Base-by-base conservation (phyloP, 2,113 vertebrate genomes). In the Peromyscus leucopus region DNA sequence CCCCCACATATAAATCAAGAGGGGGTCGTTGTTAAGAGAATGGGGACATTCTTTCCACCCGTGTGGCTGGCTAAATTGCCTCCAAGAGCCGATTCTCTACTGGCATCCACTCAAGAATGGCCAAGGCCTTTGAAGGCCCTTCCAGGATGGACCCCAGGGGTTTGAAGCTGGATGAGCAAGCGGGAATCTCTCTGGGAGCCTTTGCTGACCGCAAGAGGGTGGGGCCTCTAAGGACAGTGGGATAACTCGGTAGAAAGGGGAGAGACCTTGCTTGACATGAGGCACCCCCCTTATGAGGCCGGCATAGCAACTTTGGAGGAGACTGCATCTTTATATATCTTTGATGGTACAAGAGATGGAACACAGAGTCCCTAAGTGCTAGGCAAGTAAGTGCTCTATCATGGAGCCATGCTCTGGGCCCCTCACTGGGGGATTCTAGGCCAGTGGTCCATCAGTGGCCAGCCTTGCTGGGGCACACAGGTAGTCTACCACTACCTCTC, bases 41-140 rank as follows among this genome's bases (percentile, higher is more conserved):
- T 93, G 0, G 15, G 95, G 95, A 94, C 94, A 98, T 97, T 98
- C 97, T 94, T 98, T 97, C 96, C 96, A 95, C 92, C 91, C 96
- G 0, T 93, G 96, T 59, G 97, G 94, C 97, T 92, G 97, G 92
- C 63, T 94, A 71, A 92, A 90, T 92, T 90, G 96, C 85, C 91
- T 93, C 86, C 7, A 55, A 86, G 93, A 90, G 88, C 94, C 95
- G 95, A 95, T 95, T 97, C 96, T 65, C 65, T 97, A 46, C 93
- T 97, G 97, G 97, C 93, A 0, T 85, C 69, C 39, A 11, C 90
- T 97, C 97, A 97, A 92, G 96, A 97, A 97, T 76, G 95, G 96
- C 79, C 88, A 26, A 92, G 48, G 72, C 85, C 97, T 97, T 97
- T 98, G 97, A 98, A 97, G 96, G 92, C 61, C 97, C 79, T 97